phyloP scores from a whole-genome alignment of 2,797 vertebrate species.

The Melanitta fusca region DNA sequence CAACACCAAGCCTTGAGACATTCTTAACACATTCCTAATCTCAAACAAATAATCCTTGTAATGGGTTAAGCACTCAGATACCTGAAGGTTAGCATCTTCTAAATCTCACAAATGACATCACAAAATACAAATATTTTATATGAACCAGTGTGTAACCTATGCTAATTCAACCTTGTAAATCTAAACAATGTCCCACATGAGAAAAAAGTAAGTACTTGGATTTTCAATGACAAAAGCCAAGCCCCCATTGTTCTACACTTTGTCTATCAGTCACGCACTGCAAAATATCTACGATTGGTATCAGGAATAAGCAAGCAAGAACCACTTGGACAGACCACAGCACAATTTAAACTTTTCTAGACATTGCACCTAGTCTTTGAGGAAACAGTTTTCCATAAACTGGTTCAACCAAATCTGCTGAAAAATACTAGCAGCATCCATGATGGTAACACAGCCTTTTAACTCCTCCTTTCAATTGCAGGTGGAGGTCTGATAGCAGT shows the following conservation, averaged over 20 bases:
- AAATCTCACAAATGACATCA: background rate
- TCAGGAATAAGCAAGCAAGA: background rate
- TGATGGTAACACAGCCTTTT: background rate
- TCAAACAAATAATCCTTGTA: background rate
- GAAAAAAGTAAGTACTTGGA: background rate
- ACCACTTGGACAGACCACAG: background rate
- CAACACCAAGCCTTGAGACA: background rate
- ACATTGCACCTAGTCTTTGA: background rate
- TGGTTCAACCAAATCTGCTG: background rate
- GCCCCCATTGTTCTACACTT: background rate
- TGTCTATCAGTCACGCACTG: background rate
- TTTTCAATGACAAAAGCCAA: background rate
- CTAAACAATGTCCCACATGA: background rate
- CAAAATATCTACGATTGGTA: background rate
- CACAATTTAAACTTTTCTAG: background rate
- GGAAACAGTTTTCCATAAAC: background rate
- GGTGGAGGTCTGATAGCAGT: background rate
- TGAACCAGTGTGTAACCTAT: background rate
- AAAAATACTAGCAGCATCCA: background rate
- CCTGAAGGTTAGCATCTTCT: background rate
- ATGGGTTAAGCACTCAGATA: background rate
- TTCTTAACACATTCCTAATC: background rate
- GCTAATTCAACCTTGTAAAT: background rate
- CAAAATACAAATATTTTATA: background rate
- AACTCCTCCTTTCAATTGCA: background rate